phyloP scores from a whole-genome alignment of 2,113 vertebrate species.

The Heptranchias perlo region DNA sequence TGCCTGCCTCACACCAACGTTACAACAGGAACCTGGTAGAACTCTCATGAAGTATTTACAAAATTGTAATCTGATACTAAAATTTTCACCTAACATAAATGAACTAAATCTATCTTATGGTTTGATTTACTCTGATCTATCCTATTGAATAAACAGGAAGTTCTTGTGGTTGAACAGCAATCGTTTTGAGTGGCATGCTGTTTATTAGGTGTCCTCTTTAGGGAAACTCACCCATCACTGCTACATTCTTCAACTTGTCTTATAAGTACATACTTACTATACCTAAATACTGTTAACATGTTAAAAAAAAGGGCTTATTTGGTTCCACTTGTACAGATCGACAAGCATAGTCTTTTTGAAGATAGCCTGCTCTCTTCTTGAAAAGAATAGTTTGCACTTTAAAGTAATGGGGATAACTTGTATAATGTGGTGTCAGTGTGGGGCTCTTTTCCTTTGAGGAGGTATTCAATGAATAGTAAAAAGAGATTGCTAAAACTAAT shows the following conservation, averaged over 20 bases:
- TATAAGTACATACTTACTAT: not conserved
- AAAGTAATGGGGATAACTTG: slow-evolving; percentile 30
- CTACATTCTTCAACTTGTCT: not conserved
- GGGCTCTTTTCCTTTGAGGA: slow-evolving; percentile 22
- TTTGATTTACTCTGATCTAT: not conserved
- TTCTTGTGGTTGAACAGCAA: not conserved
- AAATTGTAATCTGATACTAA: not conserved
- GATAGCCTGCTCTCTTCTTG: not conserved
- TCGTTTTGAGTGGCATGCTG: not conserved
- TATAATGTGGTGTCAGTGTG: slow-evolving; percentile 15
- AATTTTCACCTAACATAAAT: not conserved
- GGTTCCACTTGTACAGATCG: not conserved
- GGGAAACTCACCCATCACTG: not conserved
- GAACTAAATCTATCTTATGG: not conserved
- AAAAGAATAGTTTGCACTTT: slow-evolving; percentile 25
- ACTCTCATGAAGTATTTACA: not conserved
- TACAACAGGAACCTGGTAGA: not conserved
- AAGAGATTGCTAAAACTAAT: slow-evolving; percentile 35
- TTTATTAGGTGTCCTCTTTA: not conserved
- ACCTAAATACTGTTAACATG: not conserved
- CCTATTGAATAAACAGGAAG: not conserved
- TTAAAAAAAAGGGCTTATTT: not conserved
- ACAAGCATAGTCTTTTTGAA: not conserved
- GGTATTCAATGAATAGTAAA: slow-evolving; percentile 29
- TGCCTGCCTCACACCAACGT: not conserved